These are phyloP conservation scores for Eretmochelys imbricata DNA, from an alignment of 2,113 vertebrate genomes.

Conservation along the genomic window DNA sequence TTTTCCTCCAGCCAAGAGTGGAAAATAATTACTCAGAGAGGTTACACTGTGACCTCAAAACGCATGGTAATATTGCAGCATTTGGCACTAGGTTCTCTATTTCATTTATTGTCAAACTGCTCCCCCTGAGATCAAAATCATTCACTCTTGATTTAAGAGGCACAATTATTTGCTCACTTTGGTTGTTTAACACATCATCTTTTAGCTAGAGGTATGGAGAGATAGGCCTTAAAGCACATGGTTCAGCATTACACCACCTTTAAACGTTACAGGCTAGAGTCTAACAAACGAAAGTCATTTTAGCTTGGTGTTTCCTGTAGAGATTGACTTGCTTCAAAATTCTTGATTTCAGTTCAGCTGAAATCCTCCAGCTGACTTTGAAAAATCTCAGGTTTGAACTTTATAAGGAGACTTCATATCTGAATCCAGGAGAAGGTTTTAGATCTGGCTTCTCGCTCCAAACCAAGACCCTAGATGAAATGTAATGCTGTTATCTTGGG, in stretches of 20 bases:
- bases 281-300: neutral
- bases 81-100: neutral
- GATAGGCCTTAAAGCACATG: neutral
- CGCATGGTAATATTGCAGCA: neutral
- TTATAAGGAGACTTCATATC: neutral
- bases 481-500: neutral
- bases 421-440: neutral
- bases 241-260: fast-evolving
- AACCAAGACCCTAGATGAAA: neutral
- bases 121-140: constrained; percentile 12
- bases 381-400: neutral
- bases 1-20: neutral
- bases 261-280: neutral
- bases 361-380: neutral
- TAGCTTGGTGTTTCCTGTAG: neutral
- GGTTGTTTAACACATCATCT: neutral
- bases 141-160: constrained; percentile 6
- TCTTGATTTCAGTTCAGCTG: neutral
- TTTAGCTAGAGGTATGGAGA: neutral
- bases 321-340: neutral
- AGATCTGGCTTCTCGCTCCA: neutral
- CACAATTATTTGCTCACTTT: neutral
- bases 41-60: neutral
- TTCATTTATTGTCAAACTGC: neutral
- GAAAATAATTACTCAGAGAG: constrained; percentile 40